Conservation (phyloP, 2,113 vertebrate species). For the Mesitornis unicolor region DNA sequence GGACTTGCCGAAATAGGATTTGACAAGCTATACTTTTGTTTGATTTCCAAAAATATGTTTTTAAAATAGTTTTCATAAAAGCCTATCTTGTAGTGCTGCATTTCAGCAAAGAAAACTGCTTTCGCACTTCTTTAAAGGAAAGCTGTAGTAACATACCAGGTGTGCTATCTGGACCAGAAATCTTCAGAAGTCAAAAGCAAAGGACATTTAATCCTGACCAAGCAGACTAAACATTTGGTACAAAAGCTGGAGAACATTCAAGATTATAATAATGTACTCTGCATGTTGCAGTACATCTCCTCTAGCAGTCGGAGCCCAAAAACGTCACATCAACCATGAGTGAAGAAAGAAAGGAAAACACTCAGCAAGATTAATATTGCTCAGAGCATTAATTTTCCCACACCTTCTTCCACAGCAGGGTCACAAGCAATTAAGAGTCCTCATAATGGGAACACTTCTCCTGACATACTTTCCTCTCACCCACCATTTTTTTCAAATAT, state of each 20-base stretch:
- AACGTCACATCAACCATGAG: constrained; percentile 22
- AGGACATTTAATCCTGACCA: constrained; percentile 59
- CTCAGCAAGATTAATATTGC: constrained; percentile 49
- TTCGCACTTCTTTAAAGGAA: not conserved
- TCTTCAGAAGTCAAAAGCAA: not conserved
- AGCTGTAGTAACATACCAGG: not conserved
- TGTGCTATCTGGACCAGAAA: constrained; percentile 4
- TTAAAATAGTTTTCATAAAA: not conserved
- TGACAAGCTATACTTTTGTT: not conserved
- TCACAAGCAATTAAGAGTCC: constrained; percentile 39
- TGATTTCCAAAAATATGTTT: not conserved
- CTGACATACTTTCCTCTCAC: not conserved
- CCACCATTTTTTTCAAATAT: not conserved
- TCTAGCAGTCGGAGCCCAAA: constrained; percentile 35
- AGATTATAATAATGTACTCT: constrained; percentile 33
- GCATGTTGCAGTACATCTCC: constrained; percentile 41
- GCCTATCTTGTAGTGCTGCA: not conserved
- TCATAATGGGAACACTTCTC: not conserved
- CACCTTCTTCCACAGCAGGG: constrained; percentile 31
- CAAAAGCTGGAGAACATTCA: constrained; percentile 38
- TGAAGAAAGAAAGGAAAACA: constrained; percentile 20
- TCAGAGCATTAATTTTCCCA: constrained; percentile 40
- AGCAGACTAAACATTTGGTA: constrained; percentile 56
- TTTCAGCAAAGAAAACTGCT: not conserved
- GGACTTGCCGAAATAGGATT: not conserved